Conservation (phyloP, 2,113 vertebrate species). For the Dipodomys stephensi region DNA sequence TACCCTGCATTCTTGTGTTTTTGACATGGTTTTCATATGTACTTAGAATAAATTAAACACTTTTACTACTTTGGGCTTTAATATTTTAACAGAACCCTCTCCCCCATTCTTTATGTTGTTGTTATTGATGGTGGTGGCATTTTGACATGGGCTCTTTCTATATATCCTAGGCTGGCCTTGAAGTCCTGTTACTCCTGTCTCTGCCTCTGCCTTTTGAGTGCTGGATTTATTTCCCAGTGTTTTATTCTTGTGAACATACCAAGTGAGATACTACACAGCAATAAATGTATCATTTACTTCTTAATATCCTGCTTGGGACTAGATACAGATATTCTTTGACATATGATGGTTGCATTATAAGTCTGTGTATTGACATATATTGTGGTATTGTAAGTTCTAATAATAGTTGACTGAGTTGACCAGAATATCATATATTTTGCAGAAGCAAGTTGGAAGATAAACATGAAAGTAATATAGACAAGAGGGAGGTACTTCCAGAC, state of each 20-base stretch:
- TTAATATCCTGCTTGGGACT: neutral
- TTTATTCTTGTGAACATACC: neutral
- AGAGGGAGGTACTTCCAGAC: too few relatives aligned
- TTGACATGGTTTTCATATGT: neutral
- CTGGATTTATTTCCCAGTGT: neutral
- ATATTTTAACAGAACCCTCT: neutral
- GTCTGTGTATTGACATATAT: too few relatives aligned
- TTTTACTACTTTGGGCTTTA: neutral
- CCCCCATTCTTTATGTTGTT: too few relatives aligned
- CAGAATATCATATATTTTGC: neutral
- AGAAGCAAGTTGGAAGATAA: too few relatives aligned
- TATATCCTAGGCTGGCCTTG: too few relatives aligned
- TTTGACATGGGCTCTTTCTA: too few relatives aligned
- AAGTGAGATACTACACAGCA: neutral
- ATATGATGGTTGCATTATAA: neutral
- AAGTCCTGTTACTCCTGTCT: too few relatives aligned
- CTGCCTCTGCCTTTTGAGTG: too few relatives aligned
- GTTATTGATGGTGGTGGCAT: too few relatives aligned
- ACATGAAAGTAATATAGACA: too few relatives aligned
- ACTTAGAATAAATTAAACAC: neutral
- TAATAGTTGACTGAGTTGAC: too few relatives aligned
- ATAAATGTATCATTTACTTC: neutral
- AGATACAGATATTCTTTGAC: neutral
- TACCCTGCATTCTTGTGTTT: neutral
- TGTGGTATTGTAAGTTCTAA: too few relatives aligned